These are phyloP conservation scores for Marmota monax DNA, from an alignment of 2,113 vertebrate genomes.

Conservation along the genomic window DNA sequence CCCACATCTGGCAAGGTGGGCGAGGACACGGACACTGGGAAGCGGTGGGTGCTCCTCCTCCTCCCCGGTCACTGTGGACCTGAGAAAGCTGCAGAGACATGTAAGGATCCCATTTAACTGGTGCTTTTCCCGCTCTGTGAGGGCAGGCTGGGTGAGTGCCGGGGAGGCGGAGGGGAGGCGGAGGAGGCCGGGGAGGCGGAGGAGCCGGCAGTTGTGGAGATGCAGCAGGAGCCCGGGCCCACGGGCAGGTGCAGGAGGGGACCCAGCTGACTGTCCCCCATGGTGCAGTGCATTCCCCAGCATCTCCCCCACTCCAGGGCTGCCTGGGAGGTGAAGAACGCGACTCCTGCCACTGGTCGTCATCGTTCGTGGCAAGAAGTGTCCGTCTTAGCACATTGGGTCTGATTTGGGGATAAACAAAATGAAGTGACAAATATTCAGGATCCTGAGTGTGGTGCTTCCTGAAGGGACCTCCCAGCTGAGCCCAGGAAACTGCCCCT, in stretches of 20 bases:
- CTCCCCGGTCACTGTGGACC: not conserved
- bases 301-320: not conserved
- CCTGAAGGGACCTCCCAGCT: not conserved
- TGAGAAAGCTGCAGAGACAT: no score
- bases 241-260: rapidly evolving
- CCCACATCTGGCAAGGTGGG: rapidly evolving
- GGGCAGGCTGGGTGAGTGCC: no score
- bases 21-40: rapidly evolving
- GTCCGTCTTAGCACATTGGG: no score
- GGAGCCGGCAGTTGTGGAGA: not conserved
- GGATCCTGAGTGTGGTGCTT: not conserved
- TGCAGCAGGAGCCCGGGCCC: rapidly evolving
- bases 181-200: not conserved
- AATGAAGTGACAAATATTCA: no score
- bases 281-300: rapidly evolving
- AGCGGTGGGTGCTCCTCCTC: not conserved
- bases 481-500: not conserved
- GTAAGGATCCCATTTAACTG: rapidly evolving
- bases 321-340: not conserved
- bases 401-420: not conserved
- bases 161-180: not conserved
- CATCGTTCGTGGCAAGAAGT: not conserved
- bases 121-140: no score
- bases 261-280: not conserved
- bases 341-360: rapidly evolving